Base-by-base conservation (phyloP, 2,888 invertebrate species). In the Acronicta leporina region DNA sequence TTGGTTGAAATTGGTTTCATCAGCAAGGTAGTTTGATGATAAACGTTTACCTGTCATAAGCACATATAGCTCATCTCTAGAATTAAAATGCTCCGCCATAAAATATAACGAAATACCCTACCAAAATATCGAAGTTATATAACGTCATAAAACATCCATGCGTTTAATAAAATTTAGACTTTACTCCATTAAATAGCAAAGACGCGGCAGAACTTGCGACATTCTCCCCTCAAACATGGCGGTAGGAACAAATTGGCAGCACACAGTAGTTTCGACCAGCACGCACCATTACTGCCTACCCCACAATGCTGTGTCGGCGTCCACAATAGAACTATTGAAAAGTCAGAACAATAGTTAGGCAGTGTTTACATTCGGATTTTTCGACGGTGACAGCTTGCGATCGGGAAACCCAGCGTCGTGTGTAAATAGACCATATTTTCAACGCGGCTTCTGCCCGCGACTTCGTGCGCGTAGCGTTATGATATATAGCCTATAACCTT, bases 271-370 rank as follows among this genome's bases (percentile, higher is more conserved):
- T 70, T 73, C 63, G 73, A 65, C 80, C 70, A 79, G 75, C 71
- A 79, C 77, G 82, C 82, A 79, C 83, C 82, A 83, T 82, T 81
- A 75, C 75, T 74, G 68, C 55, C 55, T 79, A 74, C 70, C 60
- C 69, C 56, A 74, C 72, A 76, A 68, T 55, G 71, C 75, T 64
- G 45, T 52, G 73, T 68, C 65, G 74, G 56, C 64, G 63, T 58
- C 64, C 72, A 78, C 76, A 75, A 75, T 78, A 55, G 88, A 68
- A 80, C 81, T 83, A 89, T 90, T 88, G 87, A 89, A 88, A 87
- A 69, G 72, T 76, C 77, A 68, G 83, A 85, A 91, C 90, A 91
- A 91, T 89, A 85, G 88, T 84, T 82, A 82, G 82, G 81, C 80
- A 62, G 73, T 84, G 90, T 88, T 85, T 87, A 86, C 86, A 87